Base-by-base conservation (phyloP, 2,113 vertebrate species). In the Neolamprologus caudopunctatus region DNA sequence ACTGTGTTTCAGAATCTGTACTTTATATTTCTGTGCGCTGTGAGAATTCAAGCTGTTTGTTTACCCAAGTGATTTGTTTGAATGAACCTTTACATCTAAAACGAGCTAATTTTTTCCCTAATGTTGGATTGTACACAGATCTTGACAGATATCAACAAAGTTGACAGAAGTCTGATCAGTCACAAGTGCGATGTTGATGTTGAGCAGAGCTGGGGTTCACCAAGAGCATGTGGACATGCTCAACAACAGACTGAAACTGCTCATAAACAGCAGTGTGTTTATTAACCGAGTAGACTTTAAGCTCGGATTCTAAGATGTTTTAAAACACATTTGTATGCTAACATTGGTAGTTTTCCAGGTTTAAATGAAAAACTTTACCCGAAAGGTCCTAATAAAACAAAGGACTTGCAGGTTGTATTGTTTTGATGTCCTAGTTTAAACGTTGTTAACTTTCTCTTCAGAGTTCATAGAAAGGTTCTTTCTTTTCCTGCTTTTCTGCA, bases 11-110 rank as follows among this genome's bases (percentile, higher is more conserved):
- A 68, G 89, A 71, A 82, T 85, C 84, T 92, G 88, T 58, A 47
- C 80, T 89, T 86, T 66, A 87, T 90, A 84, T 80, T 88, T 24
- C 75, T 82, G 31, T 68, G 66, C 21, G 54, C 88, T 73, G 83
- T 16, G 73, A 90, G 88, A 85, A 95, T 94, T 95, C 92, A 94
- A 33, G 84, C 42, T 88, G 78, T 94, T 94, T 96, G 93, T 95
- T 94, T 95, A 93, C 81, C 63, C 87, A 79, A 89, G 83, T 89
- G 94, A 92, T 94, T 91, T 57, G 73, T 93, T 89, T 85, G 85
- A 93, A 87, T 71, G 45, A 45, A 82, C 80, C 92, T 93, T 92
- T 81, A 87, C 42, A 54, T 63, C 53, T 79, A 71, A 79, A 91
- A 93, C 14, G 80, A 63, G 51, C 80, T 2, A 1, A 40, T 79